Evolutionary conservation across 2,888 invertebrate genomes (phyloP).

Genomic region (Lacanobia oleracea): DNA sequence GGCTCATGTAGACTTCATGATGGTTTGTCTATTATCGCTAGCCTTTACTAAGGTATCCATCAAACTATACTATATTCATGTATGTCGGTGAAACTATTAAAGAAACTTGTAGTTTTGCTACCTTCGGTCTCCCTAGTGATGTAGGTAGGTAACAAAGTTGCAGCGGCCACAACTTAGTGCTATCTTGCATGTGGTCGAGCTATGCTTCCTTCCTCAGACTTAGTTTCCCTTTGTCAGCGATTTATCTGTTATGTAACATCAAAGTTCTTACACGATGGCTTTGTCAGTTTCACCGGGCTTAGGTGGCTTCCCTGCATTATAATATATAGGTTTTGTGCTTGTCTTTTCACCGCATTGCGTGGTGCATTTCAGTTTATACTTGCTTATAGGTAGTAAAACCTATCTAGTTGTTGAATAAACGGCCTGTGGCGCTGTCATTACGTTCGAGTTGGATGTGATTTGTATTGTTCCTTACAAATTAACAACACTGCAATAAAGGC

Average conservation of each 20-base stretch:
- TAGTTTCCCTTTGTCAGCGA: slow-evolving; percentile 47
- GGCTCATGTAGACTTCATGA: background rate
- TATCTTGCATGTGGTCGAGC: slow-evolving; percentile 45
- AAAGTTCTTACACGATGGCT: slow-evolving; percentile 15
- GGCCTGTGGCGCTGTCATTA: background rate
- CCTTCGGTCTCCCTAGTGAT: background rate
- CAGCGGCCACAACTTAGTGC: slow-evolving; percentile 63
- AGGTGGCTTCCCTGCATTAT: slow-evolving; percentile 5
- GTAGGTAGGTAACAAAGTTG: slow-evolving; percentile 31
- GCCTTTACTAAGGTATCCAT: slow-evolving; percentile 13
- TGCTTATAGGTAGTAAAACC: background rate
- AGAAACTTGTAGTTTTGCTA: slow-evolving; percentile 24
- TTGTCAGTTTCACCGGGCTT: slow-evolving; percentile 16
- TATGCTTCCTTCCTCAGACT: slow-evolving; percentile 39
- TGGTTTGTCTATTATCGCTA: slow-evolving; percentile 4
- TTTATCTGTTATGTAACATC: slow-evolving; percentile 34
- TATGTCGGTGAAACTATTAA: slow-evolving; percentile 24
- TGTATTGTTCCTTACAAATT: slow-evolving; percentile 23
- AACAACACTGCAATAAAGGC: slow-evolving; percentile 24
- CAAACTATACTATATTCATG: slow-evolving; percentile 16
- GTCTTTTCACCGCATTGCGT: background rate
- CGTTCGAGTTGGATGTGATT: slow-evolving; percentile 6
- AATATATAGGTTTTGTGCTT: background rate
- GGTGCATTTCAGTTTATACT: background rate
- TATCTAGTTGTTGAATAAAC: background rate